These are phyloP conservation scores for Holacanthus passer DNA, from an alignment of 2,113 vertebrate species.

Conservation along the genomic window DNA sequence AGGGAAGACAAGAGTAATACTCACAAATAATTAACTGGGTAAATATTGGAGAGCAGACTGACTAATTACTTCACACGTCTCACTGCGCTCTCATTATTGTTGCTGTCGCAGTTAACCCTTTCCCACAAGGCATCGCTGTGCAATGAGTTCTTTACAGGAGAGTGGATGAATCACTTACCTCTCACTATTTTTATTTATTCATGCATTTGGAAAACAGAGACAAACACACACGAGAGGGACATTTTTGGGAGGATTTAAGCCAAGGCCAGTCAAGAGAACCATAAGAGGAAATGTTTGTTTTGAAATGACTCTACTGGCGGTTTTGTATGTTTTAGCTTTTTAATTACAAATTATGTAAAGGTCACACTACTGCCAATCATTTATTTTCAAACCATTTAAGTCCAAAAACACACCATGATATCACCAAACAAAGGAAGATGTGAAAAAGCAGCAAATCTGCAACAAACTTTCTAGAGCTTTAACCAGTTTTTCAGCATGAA, in stretches of 20 bases:
- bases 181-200: slow-evolving; percentile 37
- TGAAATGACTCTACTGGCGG: background rate
- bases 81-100: slow-evolving; percentile 85
- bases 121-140: slow-evolving; percentile 56
- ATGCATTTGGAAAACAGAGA: slow-evolving; percentile 26
- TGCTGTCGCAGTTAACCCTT: slow-evolving; percentile 81
- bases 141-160: slow-evolving; percentile 42
- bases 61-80: slow-evolving; percentile 87
- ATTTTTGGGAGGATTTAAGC: slow-evolving; percentile 10
- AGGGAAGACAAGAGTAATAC: slow-evolving; percentile 86
- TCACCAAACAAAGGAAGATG: background rate
- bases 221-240: slow-evolving; percentile 15
- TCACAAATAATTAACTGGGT: slow-evolving; percentile 89
- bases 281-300: background rate
- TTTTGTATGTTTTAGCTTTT: background rate
- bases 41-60: slow-evolving; percentile 87
- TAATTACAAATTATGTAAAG: background rate
- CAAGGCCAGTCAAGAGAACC: background rate
- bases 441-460: background rate
- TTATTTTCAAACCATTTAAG: background rate
- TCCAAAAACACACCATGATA: background rate
- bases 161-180: slow-evolving; percentile 44
- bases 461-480: background rate
- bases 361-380: background rate
- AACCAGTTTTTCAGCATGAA: background rate